Percentiles rank a stretch among this genome's conserved stretches.
Evolutionary conservation across 2,888 invertebrate species (phyloP).

Genomic region (Volucella inanis): DNA sequence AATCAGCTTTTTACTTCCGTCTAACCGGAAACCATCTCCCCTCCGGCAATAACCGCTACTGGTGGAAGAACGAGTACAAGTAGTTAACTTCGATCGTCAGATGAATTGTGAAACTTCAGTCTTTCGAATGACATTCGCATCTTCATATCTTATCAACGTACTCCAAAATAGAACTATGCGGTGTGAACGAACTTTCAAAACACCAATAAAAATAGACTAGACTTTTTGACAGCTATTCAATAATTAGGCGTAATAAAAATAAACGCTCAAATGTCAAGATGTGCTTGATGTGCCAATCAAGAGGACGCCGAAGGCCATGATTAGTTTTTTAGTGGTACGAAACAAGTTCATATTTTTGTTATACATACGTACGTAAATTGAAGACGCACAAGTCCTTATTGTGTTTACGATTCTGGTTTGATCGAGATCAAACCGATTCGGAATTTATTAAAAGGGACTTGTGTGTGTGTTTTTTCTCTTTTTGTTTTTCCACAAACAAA

Average conservation of each 20-base stretch:
- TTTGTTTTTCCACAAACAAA: not conserved
- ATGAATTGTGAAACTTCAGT: slow-evolving; percentile 34
- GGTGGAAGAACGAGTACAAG: slow-evolving; percentile 8
- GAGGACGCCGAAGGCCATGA: slow-evolving; percentile 42
- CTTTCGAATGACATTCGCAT: slow-evolving; percentile 10
- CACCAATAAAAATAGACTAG: slow-evolving; percentile 17
- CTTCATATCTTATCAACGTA: not conserved
- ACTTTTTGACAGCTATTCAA: slow-evolving; percentile 28
- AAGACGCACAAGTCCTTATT: slow-evolving; percentile 48
- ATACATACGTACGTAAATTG: not conserved
- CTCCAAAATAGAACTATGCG: slow-evolving; percentile 21
- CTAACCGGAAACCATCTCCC: slow-evolving; percentile 42
- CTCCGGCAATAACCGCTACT: not conserved
- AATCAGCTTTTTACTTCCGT: slow-evolving; percentile 57
- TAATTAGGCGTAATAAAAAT: slow-evolving; percentile 1
- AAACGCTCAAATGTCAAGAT: slow-evolving; percentile 62
- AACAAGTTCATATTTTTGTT: slow-evolving; percentile 69
- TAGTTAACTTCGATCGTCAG: not conserved
- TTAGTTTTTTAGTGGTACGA: slow-evolving; percentile 31
- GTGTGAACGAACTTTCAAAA: slow-evolving; percentile 44
- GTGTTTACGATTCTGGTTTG: slow-evolving; percentile 53
- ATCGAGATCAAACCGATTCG: slow-evolving; percentile 47
- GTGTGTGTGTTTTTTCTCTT: not conserved
- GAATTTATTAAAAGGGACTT: not conserved
- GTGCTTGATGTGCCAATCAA: slow-evolving; percentile 62